Conservation (phyloP, 2,888 invertebrate genomes). For the Salpingus planirostris region DNA sequence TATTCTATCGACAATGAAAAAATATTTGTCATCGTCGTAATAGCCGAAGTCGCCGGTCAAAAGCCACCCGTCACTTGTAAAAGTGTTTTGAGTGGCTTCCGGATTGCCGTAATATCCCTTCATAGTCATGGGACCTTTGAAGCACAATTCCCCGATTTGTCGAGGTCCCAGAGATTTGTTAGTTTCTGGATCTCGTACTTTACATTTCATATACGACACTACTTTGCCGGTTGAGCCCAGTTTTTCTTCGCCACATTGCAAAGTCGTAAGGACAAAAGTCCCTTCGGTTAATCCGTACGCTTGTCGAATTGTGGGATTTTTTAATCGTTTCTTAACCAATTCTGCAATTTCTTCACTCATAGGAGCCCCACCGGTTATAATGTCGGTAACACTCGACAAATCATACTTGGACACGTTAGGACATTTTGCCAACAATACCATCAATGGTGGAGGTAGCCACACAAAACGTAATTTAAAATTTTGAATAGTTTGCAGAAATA, state of each 20-base stretch:
- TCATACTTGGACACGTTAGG: slow-evolving; percentile 69
- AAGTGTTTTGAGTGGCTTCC: slow-evolving; percentile 50
- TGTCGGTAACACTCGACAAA: slow-evolving; percentile 55
- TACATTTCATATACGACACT: slow-evolving; percentile 43
- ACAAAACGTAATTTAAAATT: slow-evolving; percentile 61
- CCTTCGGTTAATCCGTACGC: slow-evolving; percentile 71
- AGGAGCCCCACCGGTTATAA: slow-evolving; percentile 74
- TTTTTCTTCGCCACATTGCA: slow-evolving; percentile 36
- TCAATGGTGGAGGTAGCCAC: slow-evolving; percentile 76
- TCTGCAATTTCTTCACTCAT: slow-evolving; percentile 59
- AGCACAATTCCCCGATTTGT: slow-evolving; percentile 68
- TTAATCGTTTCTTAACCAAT: slow-evolving; percentile 45
- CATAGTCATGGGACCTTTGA: slow-evolving; percentile 56
- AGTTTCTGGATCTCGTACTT: slow-evolving; percentile 17
- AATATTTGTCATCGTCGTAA: slow-evolving; percentile 64
- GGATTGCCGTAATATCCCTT: slow-evolving; percentile 60
- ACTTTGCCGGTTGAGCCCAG: slow-evolving; percentile 56
- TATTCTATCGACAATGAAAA: slow-evolving; percentile 73
- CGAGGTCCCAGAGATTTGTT: slow-evolving; percentile 51
- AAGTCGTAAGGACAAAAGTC: slow-evolving; percentile 47
- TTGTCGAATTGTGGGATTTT: slow-evolving; percentile 51
- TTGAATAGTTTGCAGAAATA: slow-evolving; percentile 61
- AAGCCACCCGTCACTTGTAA: slow-evolving; percentile 67
- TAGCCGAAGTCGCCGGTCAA: slow-evolving; percentile 75
- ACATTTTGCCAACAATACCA: slow-evolving; percentile 72